Conservation (phyloP, 2,888 invertebrate genomes). For the Phaedon cochleariae region DNA sequence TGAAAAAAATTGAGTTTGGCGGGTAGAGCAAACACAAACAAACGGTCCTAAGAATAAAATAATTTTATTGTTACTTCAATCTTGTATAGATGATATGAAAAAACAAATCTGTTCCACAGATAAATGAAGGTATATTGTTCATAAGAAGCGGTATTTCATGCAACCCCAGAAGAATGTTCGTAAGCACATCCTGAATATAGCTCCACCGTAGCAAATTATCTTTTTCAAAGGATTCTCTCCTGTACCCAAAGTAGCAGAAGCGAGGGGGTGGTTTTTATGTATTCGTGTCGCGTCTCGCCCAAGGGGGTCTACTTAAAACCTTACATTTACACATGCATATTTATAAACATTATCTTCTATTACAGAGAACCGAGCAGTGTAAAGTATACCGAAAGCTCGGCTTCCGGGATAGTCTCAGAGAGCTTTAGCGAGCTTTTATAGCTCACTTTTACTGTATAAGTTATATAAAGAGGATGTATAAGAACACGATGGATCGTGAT, state of each 20-base stretch:
- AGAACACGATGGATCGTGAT: background rate
- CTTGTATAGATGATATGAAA: no score
- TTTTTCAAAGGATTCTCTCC: conserved; percentile 13
- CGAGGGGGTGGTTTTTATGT: conserved; percentile 43
- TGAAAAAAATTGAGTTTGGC: no score
- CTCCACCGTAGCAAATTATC: background rate
- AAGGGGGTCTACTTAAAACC: conserved; percentile 53
- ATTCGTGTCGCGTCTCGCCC: conserved; percentile 48
- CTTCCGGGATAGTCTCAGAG: conserved; percentile 53
- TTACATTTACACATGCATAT: conserved; percentile 63
- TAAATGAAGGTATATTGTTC: no score
- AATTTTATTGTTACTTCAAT: no score
- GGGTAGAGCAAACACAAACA: no score
- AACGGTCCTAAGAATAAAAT: no score
- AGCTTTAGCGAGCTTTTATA: conserved; percentile 61
- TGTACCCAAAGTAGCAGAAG: background rate
- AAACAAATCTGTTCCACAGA: no score
- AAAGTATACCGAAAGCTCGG: conserved; percentile 53
- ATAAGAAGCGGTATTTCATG: background rate
- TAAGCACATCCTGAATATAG: background rate
- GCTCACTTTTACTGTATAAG: conserved; percentile 63
- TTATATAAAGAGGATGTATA: conserved; percentile 57
- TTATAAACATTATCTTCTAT: conserved; percentile 65
- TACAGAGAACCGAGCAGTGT: conserved; percentile 60
- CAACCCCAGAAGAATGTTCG: background rate